These are phyloP conservation scores for Drosophila nannoptera DNA, from an alignment of 1,140 invertebrate genomes.

Conservation along the genomic window DNA sequence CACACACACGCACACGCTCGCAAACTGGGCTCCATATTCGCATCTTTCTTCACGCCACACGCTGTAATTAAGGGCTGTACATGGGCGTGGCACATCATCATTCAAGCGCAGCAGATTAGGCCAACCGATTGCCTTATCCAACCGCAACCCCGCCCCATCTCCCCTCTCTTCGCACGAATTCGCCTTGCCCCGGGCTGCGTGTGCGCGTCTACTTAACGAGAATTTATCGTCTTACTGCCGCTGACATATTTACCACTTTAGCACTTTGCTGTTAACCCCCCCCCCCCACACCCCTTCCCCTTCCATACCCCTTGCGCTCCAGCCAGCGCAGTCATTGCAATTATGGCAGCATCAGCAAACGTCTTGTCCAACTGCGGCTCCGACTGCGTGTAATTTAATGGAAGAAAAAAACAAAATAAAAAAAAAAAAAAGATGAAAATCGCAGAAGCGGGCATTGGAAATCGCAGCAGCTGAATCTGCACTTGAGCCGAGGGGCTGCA, in stretches of 20 bases:
- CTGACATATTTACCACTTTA: slow-evolving; percentile 78
- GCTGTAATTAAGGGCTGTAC: slow-evolving; percentile 71
- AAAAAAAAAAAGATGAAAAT: not conserved
- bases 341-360: slow-evolving; percentile 42
- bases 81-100: slow-evolving; percentile 72
- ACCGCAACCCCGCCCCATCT: not conserved
- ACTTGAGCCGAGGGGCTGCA: slow-evolving; percentile 36
- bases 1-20: too few species aligned
- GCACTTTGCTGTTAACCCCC: slow-evolving; percentile 40
- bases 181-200: slow-evolving; percentile 49
- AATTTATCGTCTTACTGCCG: slow-evolving; percentile 71
- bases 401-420: slow-evolving; percentile 40
- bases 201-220: slow-evolving; percentile 75
- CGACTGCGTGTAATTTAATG: slow-evolving; percentile 71
- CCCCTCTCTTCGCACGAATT: too few species aligned
- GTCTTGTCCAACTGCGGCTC: slow-evolving; percentile 38
- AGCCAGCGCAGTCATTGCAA: slow-evolving; percentile 19
- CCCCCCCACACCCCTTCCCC: not conserved
- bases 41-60: slow-evolving; percentile 43
- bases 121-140: slow-evolving; percentile 58
- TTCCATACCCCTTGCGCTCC: not conserved
- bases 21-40: not conserved
- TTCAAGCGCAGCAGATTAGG: slow-evolving; percentile 74
- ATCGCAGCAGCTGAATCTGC: slow-evolving; percentile 25
- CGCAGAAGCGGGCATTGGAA: not conserved